These are phyloP conservation scores for Chaetophractus vellerosus DNA, from an alignment of 2,797 vertebrate genomes.

Conservation along the genomic window DNA sequence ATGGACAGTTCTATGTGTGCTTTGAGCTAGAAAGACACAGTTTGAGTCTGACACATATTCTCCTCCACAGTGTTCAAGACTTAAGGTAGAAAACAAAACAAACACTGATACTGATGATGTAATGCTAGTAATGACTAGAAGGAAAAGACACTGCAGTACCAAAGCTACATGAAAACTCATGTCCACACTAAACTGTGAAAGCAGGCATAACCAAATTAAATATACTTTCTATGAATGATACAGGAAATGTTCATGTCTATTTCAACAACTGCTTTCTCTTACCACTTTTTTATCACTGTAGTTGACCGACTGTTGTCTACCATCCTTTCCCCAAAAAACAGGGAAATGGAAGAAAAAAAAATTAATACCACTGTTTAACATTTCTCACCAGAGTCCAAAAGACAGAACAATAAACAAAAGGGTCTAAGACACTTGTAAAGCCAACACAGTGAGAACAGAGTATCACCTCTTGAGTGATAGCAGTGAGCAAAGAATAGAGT, in stretches of 20 bases:
- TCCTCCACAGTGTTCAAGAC: slow-evolving; percentile 20
- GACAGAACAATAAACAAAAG: slow-evolving; percentile 30
- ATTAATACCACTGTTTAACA: not conserved
- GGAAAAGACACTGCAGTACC: slow-evolving; percentile 48
- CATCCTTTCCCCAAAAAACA: not conserved
- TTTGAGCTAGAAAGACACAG: slow-evolving; percentile 28
- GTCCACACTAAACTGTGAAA: slow-evolving; percentile 26
- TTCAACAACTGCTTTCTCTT: slow-evolving; percentile 12
- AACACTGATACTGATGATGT: slow-evolving; percentile 35
- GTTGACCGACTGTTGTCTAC: not conserved
- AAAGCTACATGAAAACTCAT: slow-evolving; percentile 39
- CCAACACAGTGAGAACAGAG: slow-evolving; percentile 35
- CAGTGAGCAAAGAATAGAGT: not conserved
- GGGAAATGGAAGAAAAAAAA: slow-evolving; percentile 37
- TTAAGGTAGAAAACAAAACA: slow-evolving; percentile 69
- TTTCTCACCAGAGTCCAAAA: slow-evolving; percentile 44
- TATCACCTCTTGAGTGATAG: not conserved
- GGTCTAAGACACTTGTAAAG: not conserved
- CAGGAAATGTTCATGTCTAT: slow-evolving; percentile 29
- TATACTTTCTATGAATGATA: not conserved
- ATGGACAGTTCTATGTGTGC: not conserved
- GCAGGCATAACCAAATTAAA: slow-evolving; percentile 45
- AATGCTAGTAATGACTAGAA: slow-evolving; percentile 48
- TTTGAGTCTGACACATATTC: slow-evolving; percentile 10
- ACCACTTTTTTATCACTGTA: not conserved